These are phyloP conservation scores for Amphipoea lucens DNA, from an alignment of 2,888 invertebrate species.

Conservation along the genomic window DNA sequence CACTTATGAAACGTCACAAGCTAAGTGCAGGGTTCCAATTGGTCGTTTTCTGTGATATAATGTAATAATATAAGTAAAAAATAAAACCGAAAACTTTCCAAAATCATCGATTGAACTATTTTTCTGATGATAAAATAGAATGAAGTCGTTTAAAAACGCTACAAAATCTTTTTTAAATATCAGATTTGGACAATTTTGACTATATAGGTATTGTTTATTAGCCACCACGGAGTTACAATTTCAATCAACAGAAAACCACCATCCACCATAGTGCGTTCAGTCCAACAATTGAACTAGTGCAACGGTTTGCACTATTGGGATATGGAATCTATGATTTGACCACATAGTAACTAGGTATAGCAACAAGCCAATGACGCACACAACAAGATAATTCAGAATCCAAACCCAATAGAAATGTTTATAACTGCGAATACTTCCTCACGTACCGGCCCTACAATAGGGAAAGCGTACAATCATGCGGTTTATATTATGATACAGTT, in stretches of 20 bases:
- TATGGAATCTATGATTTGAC: neutral
- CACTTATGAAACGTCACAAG: no score
- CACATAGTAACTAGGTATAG: neutral
- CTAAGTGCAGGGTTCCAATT: no score
- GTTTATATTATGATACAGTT: constrained; percentile 82
- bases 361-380: constrained; percentile 6
- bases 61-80: neutral
- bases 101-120: neutral
- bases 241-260: neutral
- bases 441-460: constrained; percentile 64
- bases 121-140: neutral
- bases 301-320: neutral
- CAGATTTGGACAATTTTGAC: neutral
- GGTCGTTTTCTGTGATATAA: no score
- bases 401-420: constrained; percentile 44
- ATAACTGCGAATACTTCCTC: constrained; percentile 61
- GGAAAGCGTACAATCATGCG: constrained; percentile 81
- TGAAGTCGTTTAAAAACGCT: neutral
- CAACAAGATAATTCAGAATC: constrained; percentile 30
- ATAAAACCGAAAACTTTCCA: neutral
- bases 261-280: neutral
- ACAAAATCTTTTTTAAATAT: neutral
- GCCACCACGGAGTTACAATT: neutral
- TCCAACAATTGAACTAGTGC: neutral
- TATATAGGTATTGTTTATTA: neutral